These are phyloP conservation scores for Prolemur simus DNA, from an alignment of 2,113 vertebrate species.

Conservation along the genomic window DNA sequence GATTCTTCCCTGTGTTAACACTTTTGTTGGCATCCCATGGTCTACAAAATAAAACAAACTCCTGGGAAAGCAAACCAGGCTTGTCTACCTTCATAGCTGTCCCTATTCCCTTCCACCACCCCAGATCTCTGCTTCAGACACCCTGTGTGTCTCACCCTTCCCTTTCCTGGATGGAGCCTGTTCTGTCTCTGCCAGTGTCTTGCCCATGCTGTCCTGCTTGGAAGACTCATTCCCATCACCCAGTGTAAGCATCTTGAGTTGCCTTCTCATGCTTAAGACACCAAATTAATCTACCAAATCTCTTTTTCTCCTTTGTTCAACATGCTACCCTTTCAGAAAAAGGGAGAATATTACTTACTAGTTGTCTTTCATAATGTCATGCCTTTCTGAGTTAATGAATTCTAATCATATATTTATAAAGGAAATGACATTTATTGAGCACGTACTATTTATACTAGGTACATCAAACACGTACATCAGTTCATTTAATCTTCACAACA, in stretches of 20 bases:
- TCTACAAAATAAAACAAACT: constrained; percentile 3
- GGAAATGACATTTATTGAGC: constrained; percentile 11
- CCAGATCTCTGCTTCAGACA: background rate
- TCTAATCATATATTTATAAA: constrained; percentile 41
- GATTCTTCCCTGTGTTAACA: background rate
- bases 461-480: background rate
- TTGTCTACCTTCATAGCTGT: background rate
- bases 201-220: background rate
- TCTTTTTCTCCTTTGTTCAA: constrained; percentile 1
- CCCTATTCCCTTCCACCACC: background rate
- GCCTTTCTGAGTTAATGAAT: background rate
- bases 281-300: background rate
- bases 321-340: constrained; percentile 4
- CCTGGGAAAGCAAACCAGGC: background rate
- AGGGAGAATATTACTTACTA: background rate
- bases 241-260: background rate
- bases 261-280: background rate
- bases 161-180: background rate
- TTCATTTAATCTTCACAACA: background rate
- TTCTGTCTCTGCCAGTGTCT: background rate
- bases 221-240: background rate
- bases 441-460: background rate
- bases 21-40: background rate
- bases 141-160: background rate
- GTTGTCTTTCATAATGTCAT: constrained; percentile 8